Evolutionary conservation across 1,140 invertebrate genomes (phyloP), one percentile per base, ranked within the genome.

Genomic region (Trichoplusia ni): DNA sequence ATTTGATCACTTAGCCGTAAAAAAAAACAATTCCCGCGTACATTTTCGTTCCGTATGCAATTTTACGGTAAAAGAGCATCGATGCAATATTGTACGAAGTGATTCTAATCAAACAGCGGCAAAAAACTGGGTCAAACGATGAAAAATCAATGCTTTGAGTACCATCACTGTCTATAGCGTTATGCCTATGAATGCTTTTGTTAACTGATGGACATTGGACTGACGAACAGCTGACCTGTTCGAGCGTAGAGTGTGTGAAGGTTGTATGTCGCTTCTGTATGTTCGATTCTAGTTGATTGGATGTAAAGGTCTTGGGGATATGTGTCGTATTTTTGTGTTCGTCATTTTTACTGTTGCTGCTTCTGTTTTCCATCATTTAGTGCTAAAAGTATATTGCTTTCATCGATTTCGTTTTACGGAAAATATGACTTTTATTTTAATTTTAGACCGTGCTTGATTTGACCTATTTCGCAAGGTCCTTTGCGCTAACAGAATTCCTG

Each of bases 41-140:
- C 31, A 18, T 21, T 54, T 51, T 51, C n/a, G n/a, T 18, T 51
- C 21, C 35, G 46, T 21, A 54, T 38, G 51, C 33, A 19, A 54
- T 54, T 54, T 54, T 29, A 54, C 51, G 35, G 33, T 38, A 38
- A 25, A 54, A n/a, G 29, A 35, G n/a, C 31, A 14, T 27, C 23
- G 6, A 27, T 40, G 35, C 51, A 38, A 37, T 40, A 54, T 54
- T 31, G 44, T 29, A 25, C 21, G 16, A 2, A 54, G 21, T 27
- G 33, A 40, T 25, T 40, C 33, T 54, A 54, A 54, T 54, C 51
- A 54, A 54, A 54, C 38, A 54, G 35, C 31, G n/a, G 18, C 18
- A 16, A 38, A 54, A 54, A 54, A 54, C 51, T 54, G 19, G 51
- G 51, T 25, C 51, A 54, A 27, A 38, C 35, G 35, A 25, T 38